phyloP scores from a whole-genome alignment of 2,888 invertebrate species.

The Trachelus iudaicus region DNA sequence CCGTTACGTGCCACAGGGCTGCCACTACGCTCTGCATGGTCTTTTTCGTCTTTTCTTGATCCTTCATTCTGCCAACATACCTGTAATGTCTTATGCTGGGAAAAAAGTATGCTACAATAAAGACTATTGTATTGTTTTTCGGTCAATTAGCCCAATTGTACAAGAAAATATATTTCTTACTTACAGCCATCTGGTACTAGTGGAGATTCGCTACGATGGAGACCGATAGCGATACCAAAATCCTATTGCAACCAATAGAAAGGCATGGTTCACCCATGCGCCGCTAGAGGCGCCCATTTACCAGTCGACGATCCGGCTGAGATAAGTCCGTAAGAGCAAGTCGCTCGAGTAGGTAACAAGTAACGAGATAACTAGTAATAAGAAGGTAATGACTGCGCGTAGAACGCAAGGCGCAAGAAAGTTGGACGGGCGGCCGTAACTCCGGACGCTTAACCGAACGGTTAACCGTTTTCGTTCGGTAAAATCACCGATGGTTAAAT shows the following conservation, averaged over 20 bases:
- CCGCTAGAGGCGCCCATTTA: neutral
- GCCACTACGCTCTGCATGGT: neutral
- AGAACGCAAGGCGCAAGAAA: constrained; percentile 25
- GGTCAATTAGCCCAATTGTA: neutral
- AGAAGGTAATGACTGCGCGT: constrained; percentile 50
- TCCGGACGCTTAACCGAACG: constrained; percentile 43
- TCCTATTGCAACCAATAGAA: neutral
- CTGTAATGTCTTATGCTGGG: neutral
- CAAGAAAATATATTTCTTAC: neutral
- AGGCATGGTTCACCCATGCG: neutral
- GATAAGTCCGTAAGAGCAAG: neutral
- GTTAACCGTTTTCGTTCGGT: constrained; percentile 41
- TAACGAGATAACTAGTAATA: constrained; percentile 55
- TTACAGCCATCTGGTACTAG: neutral
- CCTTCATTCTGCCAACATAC: neutral
- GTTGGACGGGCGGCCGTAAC: constrained; percentile 38
- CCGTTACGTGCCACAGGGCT: neutral
- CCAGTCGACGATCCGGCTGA: neutral
- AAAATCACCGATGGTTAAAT: constrained; percentile 49
- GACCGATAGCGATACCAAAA: neutral
- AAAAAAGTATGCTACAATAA: too few species aligned
- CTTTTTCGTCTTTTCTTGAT: neutral
- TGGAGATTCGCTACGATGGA: neutral
- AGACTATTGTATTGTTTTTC: neutral
- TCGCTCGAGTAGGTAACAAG: constrained; percentile 30